Evolutionary conservation across 1,140 invertebrate species (phyloP).

Genomic region (Achatina immaculata): DNA sequence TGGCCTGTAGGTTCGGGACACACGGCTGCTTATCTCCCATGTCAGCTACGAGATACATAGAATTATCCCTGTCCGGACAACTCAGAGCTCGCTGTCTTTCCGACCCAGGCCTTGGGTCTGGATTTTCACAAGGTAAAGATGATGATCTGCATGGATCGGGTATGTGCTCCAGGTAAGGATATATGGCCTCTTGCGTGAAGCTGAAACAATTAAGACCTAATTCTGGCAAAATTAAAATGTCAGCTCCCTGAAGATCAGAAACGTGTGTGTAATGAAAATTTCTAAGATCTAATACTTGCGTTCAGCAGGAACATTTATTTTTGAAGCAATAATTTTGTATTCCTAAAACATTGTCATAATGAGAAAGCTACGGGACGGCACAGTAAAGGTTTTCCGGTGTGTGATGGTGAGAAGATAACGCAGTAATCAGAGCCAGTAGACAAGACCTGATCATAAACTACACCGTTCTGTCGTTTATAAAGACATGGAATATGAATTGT

Average conservation of each 20-base stretch:
- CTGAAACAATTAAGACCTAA: slow-evolving; percentile 73
- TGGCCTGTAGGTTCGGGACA: slow-evolving; percentile 63
- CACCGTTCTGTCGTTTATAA: too few relatives aligned
- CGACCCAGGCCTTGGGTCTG: slow-evolving; percentile 30
- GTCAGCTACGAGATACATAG: slow-evolving; percentile 81
- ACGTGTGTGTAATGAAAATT: background rate
- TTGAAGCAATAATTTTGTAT: background rate
- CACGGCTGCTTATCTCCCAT: slow-evolving; percentile 78
- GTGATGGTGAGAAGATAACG: too few relatives aligned
- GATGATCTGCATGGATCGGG: slow-evolving; percentile 49
- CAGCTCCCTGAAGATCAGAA: slow-evolving; percentile 73
- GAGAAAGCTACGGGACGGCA: too few relatives aligned
- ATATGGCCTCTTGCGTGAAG: slow-evolving; percentile 38
- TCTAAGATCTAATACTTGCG: background rate
- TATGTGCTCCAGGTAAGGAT: slow-evolving; percentile 57
- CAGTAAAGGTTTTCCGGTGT: too few relatives aligned
- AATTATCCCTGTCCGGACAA: slow-evolving; percentile 74
- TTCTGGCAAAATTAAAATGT: slow-evolving; percentile 90
- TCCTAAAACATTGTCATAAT: too few relatives aligned
- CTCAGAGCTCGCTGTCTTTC: slow-evolving; percentile 67
- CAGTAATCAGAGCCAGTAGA: too few relatives aligned
- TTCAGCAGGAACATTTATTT: background rate
- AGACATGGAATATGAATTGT: too few relatives aligned
- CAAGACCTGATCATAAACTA: too few relatives aligned
- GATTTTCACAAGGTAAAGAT: slow-evolving; percentile 55